Conservation (phyloP, 2,113 vertebrate species). For the Galeopterus variegatus region DNA sequence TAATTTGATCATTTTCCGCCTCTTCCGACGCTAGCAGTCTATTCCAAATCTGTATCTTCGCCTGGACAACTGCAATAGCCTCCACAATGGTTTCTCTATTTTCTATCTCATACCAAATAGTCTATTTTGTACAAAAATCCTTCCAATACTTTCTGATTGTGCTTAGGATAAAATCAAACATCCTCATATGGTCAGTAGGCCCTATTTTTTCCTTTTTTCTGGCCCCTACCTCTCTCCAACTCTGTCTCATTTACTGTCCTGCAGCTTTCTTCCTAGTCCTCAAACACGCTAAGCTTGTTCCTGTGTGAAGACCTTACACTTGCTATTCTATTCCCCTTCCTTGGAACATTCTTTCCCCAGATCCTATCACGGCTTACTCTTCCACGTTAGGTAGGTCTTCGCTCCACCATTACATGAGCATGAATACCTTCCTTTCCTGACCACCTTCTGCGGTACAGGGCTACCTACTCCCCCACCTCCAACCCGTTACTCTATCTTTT, state of each 20-base stretch:
- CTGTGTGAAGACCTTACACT: background rate
- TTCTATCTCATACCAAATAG: background rate
- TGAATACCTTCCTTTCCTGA: background rate
- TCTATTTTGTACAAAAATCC: conserved; percentile 7
- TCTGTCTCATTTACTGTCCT: background rate
- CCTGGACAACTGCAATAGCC: background rate
- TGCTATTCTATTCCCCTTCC: background rate
- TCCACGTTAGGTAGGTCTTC: background rate
- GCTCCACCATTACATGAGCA: background rate
- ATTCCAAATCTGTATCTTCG: background rate
- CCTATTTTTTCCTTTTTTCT: background rate
- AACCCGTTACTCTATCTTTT: background rate
- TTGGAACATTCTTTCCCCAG: background rate
- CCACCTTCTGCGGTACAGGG: background rate
- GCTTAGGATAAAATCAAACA: background rate
- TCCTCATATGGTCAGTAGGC: background rate
- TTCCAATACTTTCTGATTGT: background rate
- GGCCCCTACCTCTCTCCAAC: background rate
- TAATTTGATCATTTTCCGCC: background rate
- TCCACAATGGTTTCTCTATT: background rate
- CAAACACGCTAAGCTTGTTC: background rate
- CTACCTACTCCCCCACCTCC: background rate
- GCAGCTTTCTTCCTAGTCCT: background rate
- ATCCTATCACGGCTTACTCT: background rate
- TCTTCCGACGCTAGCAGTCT: background rate